Base-by-base conservation (phyloP, 2,888 invertebrate genomes). In the Petrophora chlorosata region DNA sequence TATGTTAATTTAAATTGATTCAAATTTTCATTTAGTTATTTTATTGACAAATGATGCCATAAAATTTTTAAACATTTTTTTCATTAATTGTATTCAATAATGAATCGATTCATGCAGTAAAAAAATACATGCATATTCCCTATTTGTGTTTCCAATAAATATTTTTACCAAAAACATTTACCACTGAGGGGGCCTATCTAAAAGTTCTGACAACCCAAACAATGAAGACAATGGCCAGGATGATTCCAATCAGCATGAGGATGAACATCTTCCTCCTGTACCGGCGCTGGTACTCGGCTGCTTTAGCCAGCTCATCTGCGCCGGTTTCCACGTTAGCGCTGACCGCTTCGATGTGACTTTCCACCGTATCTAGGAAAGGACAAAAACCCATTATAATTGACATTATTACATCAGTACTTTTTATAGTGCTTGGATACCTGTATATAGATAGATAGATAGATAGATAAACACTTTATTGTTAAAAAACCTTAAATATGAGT, bases 301-400 rank as follows among this genome's bases (percentile, higher is more conserved):
- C 97, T 78, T 96, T 96, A n/a, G 93, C 90, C 28, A 98, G 80
- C 67, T 97, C 94, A 55, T 93, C 93, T 3, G 92, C 92, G 0
- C 96, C 98, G n/a, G 93, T 84, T 74, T 96, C 96, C 3, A 97
- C 95, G 64, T 95, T 92, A 2, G 92, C 92, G 39, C 93, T 92
- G 0, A 95, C 93, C 49, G 92, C 91, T 69, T 96, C 96, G 68
- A 97, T 94, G 82, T 94, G 94, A 65, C 92, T 94, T 78, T 97
- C 97, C 62, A 97, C 96, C 3, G 94, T 93, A 79, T 96, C 97
- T 97, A 54, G 58, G 16, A 44, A 23, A 41, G 17, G 3, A 41
- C 0, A n/a, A 19, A 1, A 16, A 12, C 16, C 16, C 5, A 3
- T 16, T 26, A 28, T 12, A 10, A 17, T 7, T 12, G n/a, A n/a